Evolutionary conservation across 2,113 vertebrate species (phyloP).

Genomic region (Montifringilla adamsi): DNA sequence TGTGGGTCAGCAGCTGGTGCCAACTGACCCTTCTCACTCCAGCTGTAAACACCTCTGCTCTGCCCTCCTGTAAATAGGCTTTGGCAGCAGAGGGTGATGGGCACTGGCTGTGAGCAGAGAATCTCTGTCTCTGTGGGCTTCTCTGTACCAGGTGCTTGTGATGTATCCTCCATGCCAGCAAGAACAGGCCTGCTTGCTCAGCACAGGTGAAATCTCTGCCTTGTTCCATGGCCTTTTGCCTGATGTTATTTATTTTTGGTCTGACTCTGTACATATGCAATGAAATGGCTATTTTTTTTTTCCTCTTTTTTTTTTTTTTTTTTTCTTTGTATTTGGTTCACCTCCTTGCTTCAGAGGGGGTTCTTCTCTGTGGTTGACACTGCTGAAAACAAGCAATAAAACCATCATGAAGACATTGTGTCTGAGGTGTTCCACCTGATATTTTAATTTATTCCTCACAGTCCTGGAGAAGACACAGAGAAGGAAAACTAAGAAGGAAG

Average conservation of each 20-base stretch:
- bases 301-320: not conserved
- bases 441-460: not conserved
- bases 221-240: constrained; percentile 39
- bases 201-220: not conserved
- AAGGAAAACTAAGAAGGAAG: not conserved
- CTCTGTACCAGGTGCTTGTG: not conserved
- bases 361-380: constrained; percentile 41
- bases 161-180: not conserved
- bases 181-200: constrained; percentile 1
- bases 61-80: constrained; percentile 31
- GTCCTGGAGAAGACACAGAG: not conserved
- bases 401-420: not conserved
- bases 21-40: not conserved
- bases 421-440: not conserved
- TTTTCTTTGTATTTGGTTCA: constrained; percentile 17
- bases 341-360: constrained; percentile 17
- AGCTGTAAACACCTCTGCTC: not conserved
- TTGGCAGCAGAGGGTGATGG: not conserved
- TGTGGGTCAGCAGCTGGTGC: not conserved
- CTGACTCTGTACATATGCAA: constrained; percentile 30
- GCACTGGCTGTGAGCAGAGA: not conserved
- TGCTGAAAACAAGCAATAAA: constrained; percentile 65
- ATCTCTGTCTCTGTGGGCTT: not conserved
- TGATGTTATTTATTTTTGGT: constrained; percentile 56
- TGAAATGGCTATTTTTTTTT: not conserved